Conservation (phyloP, 2,113 vertebrate species). For the Silurus meridionalis region DNA sequence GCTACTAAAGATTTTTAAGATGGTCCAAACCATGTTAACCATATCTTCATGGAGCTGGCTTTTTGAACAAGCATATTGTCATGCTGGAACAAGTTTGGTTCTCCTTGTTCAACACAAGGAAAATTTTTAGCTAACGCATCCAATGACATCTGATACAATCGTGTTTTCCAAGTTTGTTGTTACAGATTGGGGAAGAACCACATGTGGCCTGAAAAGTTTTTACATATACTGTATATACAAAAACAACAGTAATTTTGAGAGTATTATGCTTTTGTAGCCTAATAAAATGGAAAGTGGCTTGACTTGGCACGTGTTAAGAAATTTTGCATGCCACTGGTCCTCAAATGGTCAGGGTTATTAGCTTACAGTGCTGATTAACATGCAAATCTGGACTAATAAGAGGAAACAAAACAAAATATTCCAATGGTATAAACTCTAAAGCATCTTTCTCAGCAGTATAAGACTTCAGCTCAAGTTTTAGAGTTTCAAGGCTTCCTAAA, state of each 20-base stretch:
- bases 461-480: background rate
- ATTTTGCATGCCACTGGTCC: slow-evolving; percentile 23
- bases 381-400: slow-evolving; percentile 36
- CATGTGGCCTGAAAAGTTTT: too few relatives aligned
- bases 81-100: too few relatives aligned
- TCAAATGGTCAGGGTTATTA: slow-evolving; percentile 37
- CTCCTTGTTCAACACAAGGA: too few relatives aligned
- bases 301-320: slow-evolving; percentile 13
- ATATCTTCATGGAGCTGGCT: too few relatives aligned
- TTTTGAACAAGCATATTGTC: too few relatives aligned
- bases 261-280: slow-evolving; percentile 21
- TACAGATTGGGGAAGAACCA: too few relatives aligned
- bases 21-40: too few relatives aligned
- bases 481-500: slow-evolving; percentile 1
- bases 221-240: background rate
- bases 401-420: slow-evolving; percentile 3
- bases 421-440: background rate
- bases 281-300: slow-evolving; percentile 19
- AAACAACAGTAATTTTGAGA: background rate
- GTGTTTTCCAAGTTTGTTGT: too few relatives aligned
- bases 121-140: too few relatives aligned
- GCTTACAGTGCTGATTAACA: slow-evolving; percentile 40
- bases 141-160: too few relatives aligned
- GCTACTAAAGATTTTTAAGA: too few relatives aligned
- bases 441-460: background rate